A percentile compares a stretch with the other conserved stretches of the same genome.
Evolutionary conservation across 2,797 vertebrate species (phyloP).

Genomic region (Pangasius macronema): DNA sequence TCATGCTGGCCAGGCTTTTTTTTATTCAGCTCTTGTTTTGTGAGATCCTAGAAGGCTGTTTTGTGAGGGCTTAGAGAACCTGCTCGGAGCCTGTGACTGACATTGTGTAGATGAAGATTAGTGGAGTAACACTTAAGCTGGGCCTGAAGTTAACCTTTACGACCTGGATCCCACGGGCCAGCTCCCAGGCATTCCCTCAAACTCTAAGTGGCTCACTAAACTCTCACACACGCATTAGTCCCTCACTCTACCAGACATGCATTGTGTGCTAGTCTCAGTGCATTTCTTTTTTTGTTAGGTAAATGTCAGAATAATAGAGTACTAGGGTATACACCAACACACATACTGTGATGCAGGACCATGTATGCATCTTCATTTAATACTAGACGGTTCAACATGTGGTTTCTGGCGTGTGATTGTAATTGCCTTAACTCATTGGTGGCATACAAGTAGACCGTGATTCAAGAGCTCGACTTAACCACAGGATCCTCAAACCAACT

Average conservation of each 20-base stretch:
- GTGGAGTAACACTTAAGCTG: slow-evolving; percentile 64
- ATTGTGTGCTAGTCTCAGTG: background rate
- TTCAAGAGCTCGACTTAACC: slow-evolving; percentile 50
- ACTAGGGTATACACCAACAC: background rate
- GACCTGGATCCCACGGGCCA: slow-evolving; percentile 61
- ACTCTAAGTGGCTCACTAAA: slow-evolving; percentile 38
- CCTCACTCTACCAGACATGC: slow-evolving; percentile 7
- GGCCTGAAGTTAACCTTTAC: slow-evolving; percentile 62
- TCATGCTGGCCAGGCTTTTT: slow-evolving; percentile 28
- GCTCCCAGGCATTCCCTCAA: slow-evolving; percentile 60
- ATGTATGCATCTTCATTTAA: slow-evolving; percentile 1
- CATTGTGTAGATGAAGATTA: slow-evolving; percentile 60
- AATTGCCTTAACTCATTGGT: slow-evolving; percentile 43
- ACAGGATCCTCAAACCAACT: slow-evolving; percentile 59
- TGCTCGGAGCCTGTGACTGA: slow-evolving; percentile 45
- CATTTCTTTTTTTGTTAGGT: background rate
- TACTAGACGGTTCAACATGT: slow-evolving; percentile 8
- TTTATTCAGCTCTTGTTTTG: slow-evolving; percentile 42
- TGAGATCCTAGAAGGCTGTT: slow-evolving; percentile 30
- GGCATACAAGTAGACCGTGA: slow-evolving; percentile 34
- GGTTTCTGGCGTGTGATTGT: slow-evolving; percentile 14
- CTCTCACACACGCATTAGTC: slow-evolving; percentile 43
- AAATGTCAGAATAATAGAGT: background rate
- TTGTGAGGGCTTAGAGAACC: slow-evolving; percentile 47
- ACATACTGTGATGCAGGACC: background rate